Evolutionary conservation across 2,888 invertebrate species (phyloP), one percentile per base, ranked within the genome.

Genomic region (Agonopterix alstromeriana): DNA sequence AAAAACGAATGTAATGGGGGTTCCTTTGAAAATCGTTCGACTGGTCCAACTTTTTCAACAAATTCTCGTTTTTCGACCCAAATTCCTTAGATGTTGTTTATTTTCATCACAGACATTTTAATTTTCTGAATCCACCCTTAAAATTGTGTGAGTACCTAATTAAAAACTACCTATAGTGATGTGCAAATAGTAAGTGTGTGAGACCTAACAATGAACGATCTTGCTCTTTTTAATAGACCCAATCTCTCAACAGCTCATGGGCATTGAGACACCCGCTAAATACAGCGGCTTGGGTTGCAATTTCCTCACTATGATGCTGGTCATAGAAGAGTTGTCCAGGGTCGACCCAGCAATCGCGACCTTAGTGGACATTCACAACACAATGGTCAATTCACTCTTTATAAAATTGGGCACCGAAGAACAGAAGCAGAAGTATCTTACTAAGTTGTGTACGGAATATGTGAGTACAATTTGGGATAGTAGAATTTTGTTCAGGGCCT

Each of bases 351-450:
- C 97, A 0, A 94, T 98, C 0, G 94, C 94, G 10, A 95, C 97
- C 0, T 90, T 95, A 47, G 95, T 97, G 3, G 98, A 98, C 73
- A 95, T 99, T 54, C 99, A 99, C 76, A 99, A 98, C 73, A 98
- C 98, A 0, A 90, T 99, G 36, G 94, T 98, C 41, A 96, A 95
- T 74, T 94, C 95, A 0, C 89, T 98, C 35, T 91, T 98, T 57
- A 91, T 92, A 65, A 95, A 95, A 77, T 90, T 95, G 35, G 98
- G 95, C 2, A 95, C 92, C 3, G 90, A 94, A 55, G 96, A 96
- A 67, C 98, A 98, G 78, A 98, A 98, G 73, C 86, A 94, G 55
- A 96, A 96, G 69, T 99, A 98, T 75, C 90, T 98, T 57, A 95
- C 98, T 0, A 92, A 92, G 67, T 86, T 98, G 45, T 94, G 96